Evolutionary conservation across 2,888 invertebrate species (phyloP), one percentile per base, ranked within the genome.

Genomic region (Sympetrum striolatum): DNA sequence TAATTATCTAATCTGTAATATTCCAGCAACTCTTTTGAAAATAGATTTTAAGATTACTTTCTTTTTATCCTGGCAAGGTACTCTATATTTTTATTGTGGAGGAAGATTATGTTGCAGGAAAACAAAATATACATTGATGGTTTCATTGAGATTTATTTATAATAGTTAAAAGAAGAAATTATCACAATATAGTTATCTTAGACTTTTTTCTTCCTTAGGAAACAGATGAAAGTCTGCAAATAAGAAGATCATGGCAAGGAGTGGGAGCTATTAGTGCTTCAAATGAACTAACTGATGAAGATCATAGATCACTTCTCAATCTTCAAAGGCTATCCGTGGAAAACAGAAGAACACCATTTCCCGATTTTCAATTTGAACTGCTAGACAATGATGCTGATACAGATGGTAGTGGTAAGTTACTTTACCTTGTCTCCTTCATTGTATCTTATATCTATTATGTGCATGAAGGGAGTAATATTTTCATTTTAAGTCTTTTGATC

Each of bases 361-460:
- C 86, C 14, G 86, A 86, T 86, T 64, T 86, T 37, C 86, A 60
- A n/a, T 86, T 86, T n/a, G 86, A 86, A 58, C 35, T 60, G n/a
- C 25, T 86, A n/a, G 37, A 86, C 12, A 86, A 86, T 86, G 60
- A 86, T 31, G 86, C 60, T 58, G 86, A 86, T n/a, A 86, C 86
- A 37, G 86, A 86, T 86, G 86, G 60, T n/a, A 86, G 60, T 39
- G 86, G 86, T 86, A 8, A 60, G 58, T 53, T 18, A 44, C 44
- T 44, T 18, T 31, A 82, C 53, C 1, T 31, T 31, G 10, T 31
- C 0, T 15, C 6, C 6, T 79, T 79, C 79, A 31, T 25, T 12
- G 3, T 14, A 31, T 12, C 10, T 5, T 4, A 15, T 35, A 31
- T 25, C 22, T 31, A n/a, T 31, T n/a, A 73, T n/a, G 10, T n/a